A percentile compares a stretch with the other conserved stretches of the same genome.
Evolutionary conservation across 2,113 vertebrate species (phyloP).

Genomic region (Sterna hirundo): DNA sequence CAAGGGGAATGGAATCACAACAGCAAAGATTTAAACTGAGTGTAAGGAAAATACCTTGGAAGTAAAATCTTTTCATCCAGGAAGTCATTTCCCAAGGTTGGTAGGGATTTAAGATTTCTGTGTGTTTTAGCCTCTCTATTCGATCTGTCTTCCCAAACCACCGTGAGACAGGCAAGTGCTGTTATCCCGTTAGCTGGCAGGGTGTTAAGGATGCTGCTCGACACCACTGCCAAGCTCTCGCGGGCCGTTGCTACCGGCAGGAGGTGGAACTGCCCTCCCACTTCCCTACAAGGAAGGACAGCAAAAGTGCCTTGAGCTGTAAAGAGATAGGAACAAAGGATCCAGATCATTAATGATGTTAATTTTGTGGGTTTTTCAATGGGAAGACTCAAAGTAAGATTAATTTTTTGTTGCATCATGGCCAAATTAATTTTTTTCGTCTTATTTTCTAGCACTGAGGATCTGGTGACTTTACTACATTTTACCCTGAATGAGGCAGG

Average conservation of each 20-base stretch:
- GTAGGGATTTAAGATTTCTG: background rate
- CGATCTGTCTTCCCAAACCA: background rate
- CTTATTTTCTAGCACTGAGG: background rate
- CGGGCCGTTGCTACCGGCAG: background rate
- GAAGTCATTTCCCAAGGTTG: background rate
- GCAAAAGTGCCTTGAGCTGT: background rate
- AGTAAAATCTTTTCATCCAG: background rate
- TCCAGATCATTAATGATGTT: background rate
- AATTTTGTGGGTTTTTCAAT: background rate
- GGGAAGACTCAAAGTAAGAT: background rate
- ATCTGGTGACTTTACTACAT: background rate
- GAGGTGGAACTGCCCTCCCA: background rate
- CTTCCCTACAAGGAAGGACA: background rate
- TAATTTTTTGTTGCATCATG: background rate
- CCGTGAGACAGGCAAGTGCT: background rate
- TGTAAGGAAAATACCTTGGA: background rate
- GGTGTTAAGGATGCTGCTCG: background rate
- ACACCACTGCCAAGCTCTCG: rapidly evolving
- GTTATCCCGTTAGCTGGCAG: background rate
- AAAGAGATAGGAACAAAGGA: background rate
- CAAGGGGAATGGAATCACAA: background rate
- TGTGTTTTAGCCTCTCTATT: background rate
- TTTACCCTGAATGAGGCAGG: background rate
- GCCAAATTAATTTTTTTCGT: background rate
- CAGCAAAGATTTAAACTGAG: background rate